These are phyloP conservation scores for Mallateleia sp. DNA, from an alignment of 2,888 invertebrate species.

Conservation along the genomic window DNA sequence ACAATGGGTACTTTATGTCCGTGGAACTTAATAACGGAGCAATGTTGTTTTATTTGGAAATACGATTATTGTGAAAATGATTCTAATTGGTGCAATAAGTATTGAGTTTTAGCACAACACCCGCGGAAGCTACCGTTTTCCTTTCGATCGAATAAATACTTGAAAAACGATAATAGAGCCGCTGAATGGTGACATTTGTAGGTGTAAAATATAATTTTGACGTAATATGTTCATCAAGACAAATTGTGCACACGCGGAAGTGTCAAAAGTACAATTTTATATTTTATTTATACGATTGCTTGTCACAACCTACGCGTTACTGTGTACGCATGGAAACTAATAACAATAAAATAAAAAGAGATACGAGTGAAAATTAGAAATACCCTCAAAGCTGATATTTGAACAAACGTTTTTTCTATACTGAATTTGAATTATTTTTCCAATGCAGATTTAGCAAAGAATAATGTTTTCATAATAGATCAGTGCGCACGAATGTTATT, in stretches of 20 bases:
- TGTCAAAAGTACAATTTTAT: conserved; percentile 5
- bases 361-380: neutral
- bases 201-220: neutral
- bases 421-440: conserved; percentile 36
- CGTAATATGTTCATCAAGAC: conserved; percentile 11
- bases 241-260: neutral
- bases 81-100: conserved; percentile 20
- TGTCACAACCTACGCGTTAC: neutral
- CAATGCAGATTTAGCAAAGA: conserved; percentile 29
- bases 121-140: neutral
- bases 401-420: conserved; percentile 9
- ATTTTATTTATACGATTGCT: conserved; percentile 11
- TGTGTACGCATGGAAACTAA: neutral
- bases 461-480: conserved; percentile 53
- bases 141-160: conserved; percentile 4
- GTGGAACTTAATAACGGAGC: conserved; percentile 20
- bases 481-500: conserved; percentile 44
- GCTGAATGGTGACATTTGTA: neutral
- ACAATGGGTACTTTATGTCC: conserved; percentile 1
- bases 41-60: conserved; percentile 21
- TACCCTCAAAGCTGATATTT: conserved; percentile 16
- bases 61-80: conserved; percentile 28
- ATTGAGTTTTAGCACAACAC: neutral
- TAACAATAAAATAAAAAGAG: conserved; percentile 1
- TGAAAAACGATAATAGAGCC: conserved; percentile 14